Evolutionary conservation across 1,140 invertebrate genomes (phyloP), one percentile per base, ranked within the genome.

Genomic region (Cherax destructor): DNA sequence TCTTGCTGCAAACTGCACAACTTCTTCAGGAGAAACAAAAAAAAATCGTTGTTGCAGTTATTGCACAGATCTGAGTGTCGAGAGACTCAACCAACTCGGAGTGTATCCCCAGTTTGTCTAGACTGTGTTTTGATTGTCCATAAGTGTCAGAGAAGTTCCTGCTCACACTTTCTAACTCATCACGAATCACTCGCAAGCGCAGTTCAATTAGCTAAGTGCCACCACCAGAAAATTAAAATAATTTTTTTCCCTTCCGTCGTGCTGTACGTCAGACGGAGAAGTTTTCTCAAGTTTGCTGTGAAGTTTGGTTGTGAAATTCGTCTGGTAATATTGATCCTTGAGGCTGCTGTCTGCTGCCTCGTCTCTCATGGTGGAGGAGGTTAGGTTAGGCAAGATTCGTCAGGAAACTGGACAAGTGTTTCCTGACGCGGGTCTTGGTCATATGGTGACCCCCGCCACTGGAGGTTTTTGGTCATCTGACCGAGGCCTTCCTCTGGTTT

Each of bases 191-290:
- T 83, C 61, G 80, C 80, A 83, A 59, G 52, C 52, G 80, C 24
- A 52, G 24, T 83, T 83, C 80, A 83, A 56, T 83, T 83, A 83
- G 80, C 21, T 56, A 83, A 83, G 80, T 83, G 80, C 50, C 80
- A 59, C 52, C 56, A 59, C 80, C 80, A 83, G 80, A 83, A 83
- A 83, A 83, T 83, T 83, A 83, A 52, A 83, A 83, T 83, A 56
- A 83, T 11, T 59, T 83, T 81, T 83, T 47, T n/a, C 24, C 61
- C 52, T 61, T 61, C 52, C 80, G 7, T 24, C 18, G 78, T 61
- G 52, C 80, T 83, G 50, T 83, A 52, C 24, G 11, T 52, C 6
- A 52, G 52, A 24, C 9, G 77, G 77, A 18, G 80, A 30, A 83
- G 52, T 83, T 83, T 30, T 30, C 52, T 61, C 21, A 13, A 83